A percentile compares a stretch with the other conserved stretches of the same genome.
These are phyloP conservation scores for Oscheius myriophilus DNA, from an alignment of 2,888 invertebrate genomes.

Conservation along the genomic window DNA sequence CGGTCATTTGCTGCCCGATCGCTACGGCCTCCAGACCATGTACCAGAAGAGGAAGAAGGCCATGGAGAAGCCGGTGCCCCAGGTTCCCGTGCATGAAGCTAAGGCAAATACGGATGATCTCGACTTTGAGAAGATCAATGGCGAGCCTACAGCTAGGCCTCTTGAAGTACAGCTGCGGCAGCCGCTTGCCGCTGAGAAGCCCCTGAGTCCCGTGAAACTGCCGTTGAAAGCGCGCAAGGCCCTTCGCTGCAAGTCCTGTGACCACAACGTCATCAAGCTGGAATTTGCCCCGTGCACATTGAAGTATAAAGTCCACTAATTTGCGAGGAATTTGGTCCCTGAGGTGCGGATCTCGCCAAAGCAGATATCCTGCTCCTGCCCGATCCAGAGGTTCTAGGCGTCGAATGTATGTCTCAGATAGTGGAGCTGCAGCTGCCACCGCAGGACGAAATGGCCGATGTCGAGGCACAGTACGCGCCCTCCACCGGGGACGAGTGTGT, in stretches of 20 bases:
- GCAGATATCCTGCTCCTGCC: conserved; percentile 32
- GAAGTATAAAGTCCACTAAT: conserved; percentile 47
- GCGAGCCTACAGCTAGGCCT: not conserved
- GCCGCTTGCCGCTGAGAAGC: conserved; percentile 5
- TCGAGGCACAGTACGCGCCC: conserved; percentile 3
- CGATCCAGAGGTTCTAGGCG: conserved; percentile 23
- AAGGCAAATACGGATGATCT: conserved; percentile 3
- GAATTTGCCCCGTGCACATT: conserved; percentile 40
- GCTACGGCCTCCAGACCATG: conserved; percentile 86
- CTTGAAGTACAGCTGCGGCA: conserved; percentile 15
- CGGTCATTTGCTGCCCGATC: conserved; percentile 77
- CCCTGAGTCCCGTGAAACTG: conserved; percentile 15
- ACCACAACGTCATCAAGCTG: conserved; percentile 41
- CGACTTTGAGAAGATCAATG: not conserved
- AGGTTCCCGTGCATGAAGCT: conserved; percentile 31
- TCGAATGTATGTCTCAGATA: conserved; percentile 31
- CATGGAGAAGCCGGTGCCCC: conserved; percentile 28
- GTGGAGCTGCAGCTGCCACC: conserved; percentile 35
- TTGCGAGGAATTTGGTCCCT: conserved; percentile 56
- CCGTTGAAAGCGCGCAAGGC: conserved; percentile 26
- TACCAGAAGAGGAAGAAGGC: conserved; percentile 76
- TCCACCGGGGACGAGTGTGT: conserved; percentile 35
- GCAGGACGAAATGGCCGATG: conserved; percentile 31
- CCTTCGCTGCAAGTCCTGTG: conserved; percentile 38
- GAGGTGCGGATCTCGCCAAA: conserved; percentile 55